These are phyloP conservation scores for Ennomos fuscantarius DNA, from an alignment of 2,888 invertebrate species.

Conservation along the genomic window DNA sequence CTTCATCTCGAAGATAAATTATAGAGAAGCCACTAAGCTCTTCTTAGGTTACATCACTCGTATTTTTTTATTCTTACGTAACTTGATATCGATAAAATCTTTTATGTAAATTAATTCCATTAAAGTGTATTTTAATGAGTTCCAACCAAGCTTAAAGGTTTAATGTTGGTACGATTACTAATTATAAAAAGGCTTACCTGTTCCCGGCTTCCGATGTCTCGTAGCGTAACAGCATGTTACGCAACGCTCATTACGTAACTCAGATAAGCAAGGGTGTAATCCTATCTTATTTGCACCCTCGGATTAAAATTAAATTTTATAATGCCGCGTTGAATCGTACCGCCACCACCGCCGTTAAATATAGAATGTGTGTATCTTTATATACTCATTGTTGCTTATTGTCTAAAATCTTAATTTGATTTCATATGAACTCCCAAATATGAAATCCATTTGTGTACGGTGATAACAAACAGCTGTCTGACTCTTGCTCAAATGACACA, in stretches of 20 bases:
- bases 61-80: conserved; percentile 9
- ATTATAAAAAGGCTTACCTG: conserved; percentile 44
- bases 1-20: conserved; percentile 12
- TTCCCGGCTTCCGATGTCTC: conserved; percentile 48
- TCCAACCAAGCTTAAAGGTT: conserved; percentile 23
- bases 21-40: background rate
- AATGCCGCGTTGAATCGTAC: conserved; percentile 68
- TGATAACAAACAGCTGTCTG: conserved; percentile 42
- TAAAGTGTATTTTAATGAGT: conserved; percentile 25
- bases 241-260: conserved; percentile 58
- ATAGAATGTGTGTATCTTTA: conserved; percentile 5
- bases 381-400: conserved; percentile 56
- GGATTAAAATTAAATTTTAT: conserved; percentile 82
- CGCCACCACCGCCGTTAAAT: conserved; percentile 44
- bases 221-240: conserved; percentile 47
- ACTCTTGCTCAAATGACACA: conserved; percentile 37
- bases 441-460: conserved; percentile 49
- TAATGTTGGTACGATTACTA: conserved; percentile 27
- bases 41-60: conserved; percentile 1
- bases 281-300: conserved; percentile 76
- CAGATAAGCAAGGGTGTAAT: conserved; percentile 77
- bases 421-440: conserved; percentile 67
- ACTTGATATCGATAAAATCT: conserved; percentile 4
- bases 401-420: conserved; percentile 73
- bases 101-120: conserved; percentile 16